These are phyloP conservation scores for Meteorus sp. DNA, from an alignment of 1,140 invertebrate species.

Conservation along the genomic window DNA sequence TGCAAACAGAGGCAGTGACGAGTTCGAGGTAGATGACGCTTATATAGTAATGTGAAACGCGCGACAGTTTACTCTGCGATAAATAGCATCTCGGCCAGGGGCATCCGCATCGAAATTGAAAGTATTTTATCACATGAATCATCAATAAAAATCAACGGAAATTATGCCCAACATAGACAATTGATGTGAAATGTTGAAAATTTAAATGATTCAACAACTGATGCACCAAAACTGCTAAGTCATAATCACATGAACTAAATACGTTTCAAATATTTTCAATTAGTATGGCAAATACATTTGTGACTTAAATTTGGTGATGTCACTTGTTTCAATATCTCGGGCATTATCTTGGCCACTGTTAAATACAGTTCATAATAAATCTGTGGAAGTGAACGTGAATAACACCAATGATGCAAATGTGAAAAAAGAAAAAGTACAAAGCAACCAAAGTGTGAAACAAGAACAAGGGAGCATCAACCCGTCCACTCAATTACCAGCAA, in stretches of 20 bases:
- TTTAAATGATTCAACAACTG: no score
- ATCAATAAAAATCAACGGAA: no score
- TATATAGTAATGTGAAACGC: no score
- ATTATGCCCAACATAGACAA: no score
- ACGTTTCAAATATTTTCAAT: no score
- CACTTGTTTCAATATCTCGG: constrained; percentile 37
- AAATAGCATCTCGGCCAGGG: no score
- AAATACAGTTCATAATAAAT: constrained; percentile 7
- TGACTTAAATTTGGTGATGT: constrained; percentile 34
- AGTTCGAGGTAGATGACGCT: background rate
- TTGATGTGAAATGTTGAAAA: no score
- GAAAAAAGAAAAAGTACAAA: background rate
- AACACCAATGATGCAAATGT: background rate
- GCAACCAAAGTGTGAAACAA: background rate
- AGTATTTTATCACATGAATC: no score
- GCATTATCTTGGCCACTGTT: constrained; percentile 44
- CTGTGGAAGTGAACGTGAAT: background rate
- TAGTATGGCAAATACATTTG: background rate
- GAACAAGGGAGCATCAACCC: background rate
- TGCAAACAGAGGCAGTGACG: background rate
- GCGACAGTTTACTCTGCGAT: no score
- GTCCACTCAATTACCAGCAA: constrained; percentile 34
- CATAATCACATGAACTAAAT: no score
- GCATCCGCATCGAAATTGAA: no score
- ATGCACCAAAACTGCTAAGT: no score